Evolutionary conservation across 2,113 vertebrate species (phyloP), one percentile per base, ranked within the genome.

Genomic region (Sterrhoptilus dennistouni): DNA sequence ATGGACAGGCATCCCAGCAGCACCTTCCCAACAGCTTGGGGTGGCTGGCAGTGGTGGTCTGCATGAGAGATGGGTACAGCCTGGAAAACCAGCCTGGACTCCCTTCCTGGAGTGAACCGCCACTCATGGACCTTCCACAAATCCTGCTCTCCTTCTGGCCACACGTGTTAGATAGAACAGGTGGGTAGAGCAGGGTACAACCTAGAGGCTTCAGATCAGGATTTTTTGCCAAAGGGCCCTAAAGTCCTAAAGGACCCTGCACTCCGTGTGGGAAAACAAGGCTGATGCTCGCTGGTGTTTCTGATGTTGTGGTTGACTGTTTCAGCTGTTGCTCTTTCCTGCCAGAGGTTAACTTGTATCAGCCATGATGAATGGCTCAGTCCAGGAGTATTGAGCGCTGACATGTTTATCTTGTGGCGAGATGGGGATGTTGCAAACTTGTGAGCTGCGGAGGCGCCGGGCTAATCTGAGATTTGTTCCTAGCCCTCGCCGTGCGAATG

Each of bases 401-500:
- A 77, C 97, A 95, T 97, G 86, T 97, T 95, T 98, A 5, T 97
- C 96, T 97, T 94, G 87, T 97, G 95, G 95, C 97, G 96, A 87
- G 95, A 74, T 94, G 95, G 97, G 95, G 89, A 97, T 98, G 96
- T 97, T 98, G 86, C 97, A 96, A 97, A 93, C 81, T 84, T 97
- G 86, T 95, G 89, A 97, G 96, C 96, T 97, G 28, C 74, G n/a
- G 97, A 97, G 95, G 97, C 96, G 94, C 93, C 52, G 95, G 97
- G 98, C 98, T 98, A 98, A 98, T 97, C 89, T 97, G 71, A 98
- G 97, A 97, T 98, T 98, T 98, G 97, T 98, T 98, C 97, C 98
- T 97, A 98, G 98, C 98, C 98, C 97, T 98, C 98, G 97, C 97
- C 98, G 95, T 98, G 99, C 97, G 99, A 99, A 98, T 99, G 99